These are phyloP conservation scores for Bambusicola thoracicus DNA, from an alignment of 2,113 vertebrate species.

Conservation along the genomic window DNA sequence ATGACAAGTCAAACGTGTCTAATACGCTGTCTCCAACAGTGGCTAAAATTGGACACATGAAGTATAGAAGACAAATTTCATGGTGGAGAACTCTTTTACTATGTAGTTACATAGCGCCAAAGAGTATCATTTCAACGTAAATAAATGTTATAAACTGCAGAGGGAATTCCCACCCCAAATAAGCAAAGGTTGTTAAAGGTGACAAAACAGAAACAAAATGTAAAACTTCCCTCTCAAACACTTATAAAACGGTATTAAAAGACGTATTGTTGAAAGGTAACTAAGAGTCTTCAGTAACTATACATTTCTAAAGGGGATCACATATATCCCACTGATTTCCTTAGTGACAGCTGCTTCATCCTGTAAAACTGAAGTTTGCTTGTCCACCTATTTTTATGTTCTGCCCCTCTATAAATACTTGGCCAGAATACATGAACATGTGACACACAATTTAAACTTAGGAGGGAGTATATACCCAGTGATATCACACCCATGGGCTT, in stretches of 20 bases:
- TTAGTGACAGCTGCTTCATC: constrained; percentile 4
- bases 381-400: neutral
- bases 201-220: neutral
- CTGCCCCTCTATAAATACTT: neutral
- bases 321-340: constrained; percentile 13
- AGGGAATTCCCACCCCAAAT: neutral
- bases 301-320: neutral
- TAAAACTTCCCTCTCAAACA: neutral
- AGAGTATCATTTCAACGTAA: neutral
- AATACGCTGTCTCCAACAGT: neutral
- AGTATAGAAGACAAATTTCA: neutral
- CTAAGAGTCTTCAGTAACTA: constrained; percentile 45
- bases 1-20: neutral
- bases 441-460: neutral
- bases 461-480: neutral
- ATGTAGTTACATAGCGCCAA: neutral
- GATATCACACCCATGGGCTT: neutral
- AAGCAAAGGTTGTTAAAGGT: neutral
- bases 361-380: neutral
- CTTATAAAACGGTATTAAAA: constrained; percentile 32
- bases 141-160: neutral
- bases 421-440: neutral
- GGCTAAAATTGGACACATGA: neutral
- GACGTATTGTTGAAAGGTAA: neutral
- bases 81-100: neutral